Evolutionary conservation across 1,140 invertebrate species (phyloP), one percentile per base, ranked within the genome.

Genomic region (Cydia splendana): DNA sequence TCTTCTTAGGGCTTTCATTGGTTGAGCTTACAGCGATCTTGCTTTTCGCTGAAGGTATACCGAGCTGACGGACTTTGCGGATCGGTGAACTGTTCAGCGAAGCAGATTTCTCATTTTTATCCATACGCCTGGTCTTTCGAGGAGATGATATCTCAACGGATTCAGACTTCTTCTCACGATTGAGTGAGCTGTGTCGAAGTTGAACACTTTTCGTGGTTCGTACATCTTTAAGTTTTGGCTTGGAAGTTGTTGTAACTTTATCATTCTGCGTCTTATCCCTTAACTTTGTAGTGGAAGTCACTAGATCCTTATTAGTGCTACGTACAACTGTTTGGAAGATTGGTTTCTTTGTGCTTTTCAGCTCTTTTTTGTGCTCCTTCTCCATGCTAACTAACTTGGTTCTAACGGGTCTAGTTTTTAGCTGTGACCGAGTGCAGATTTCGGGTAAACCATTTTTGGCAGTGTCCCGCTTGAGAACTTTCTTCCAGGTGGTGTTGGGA

Each of bases 71-170:
- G 0, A 93, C 91, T 84, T 94, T 94, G 15, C 93, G 83, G 38
- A 93, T 93, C 0, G 93, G 93, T 0, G 93, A 93, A 53, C 90
- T 93, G 73, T 94, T 94, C 20, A 94, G 79, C 0, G 89, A 92
- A 3, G 91, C 88, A 0, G 92, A 92, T 57, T 93, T 92, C 18
- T 93, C 91, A 18, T 87, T 90, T 77, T 94, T 94, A 69, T 94
- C 93, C 77, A 94, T 86, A 15, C 93, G 80, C 18, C 91, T 81
- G 0, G 92, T 93, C 78, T 94, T 94, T 0, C 93, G 82, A 2
- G 92, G 92, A 0, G 93, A 91, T 38, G 87, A 87, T 6, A 91
- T 80, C 2, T 88, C 86, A 71, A 88, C 86, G 0, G 89, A 85
- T 77, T 93, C 91, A 3, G 87, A 85, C 65, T 91, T 90, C 5